These are phyloP conservation scores for Dinocampus coccinellae DNA, from an alignment of 2,888 invertebrate genomes.

Conservation along the genomic window DNA sequence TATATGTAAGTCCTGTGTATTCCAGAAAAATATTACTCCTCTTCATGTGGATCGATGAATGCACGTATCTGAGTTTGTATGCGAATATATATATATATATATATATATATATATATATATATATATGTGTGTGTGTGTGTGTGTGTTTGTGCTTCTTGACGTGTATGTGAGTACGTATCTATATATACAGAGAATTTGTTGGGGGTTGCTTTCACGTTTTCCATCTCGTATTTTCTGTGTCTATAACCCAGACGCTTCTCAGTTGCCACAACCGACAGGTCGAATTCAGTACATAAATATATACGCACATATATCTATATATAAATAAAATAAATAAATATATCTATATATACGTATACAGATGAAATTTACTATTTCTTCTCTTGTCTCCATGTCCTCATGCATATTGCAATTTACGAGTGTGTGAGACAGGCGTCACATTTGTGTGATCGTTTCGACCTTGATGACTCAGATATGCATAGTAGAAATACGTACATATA, in stretches of 20 bases:
- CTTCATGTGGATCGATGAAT: constrained; percentile 11
- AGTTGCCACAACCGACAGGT: not conserved
- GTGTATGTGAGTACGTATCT: too few relatives aligned
- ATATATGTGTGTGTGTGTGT: not conserved
- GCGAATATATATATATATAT: too few relatives aligned
- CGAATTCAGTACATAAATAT: not conserved
- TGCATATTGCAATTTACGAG: not conserved
- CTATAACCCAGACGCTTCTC: constrained; percentile 1
- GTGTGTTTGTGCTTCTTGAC: too few relatives aligned
- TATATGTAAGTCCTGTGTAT: constrained; percentile 26
- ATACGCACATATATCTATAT: not conserved
- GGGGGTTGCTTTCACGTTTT: not conserved
- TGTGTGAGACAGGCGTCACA: not conserved
- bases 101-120: not conserved
- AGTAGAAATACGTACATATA: not conserved
- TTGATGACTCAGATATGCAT: not conserved
- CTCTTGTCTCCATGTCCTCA: not conserved
- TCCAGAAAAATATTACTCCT: not conserved
- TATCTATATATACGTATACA: too few relatives aligned
- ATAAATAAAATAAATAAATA: too few relatives aligned
- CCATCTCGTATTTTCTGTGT: not conserved
- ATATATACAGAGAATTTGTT: too few relatives aligned
- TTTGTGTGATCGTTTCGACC: constrained; percentile 12
- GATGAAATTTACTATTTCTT: not conserved
- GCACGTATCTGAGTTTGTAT: not conserved